phyloP scores from a whole-genome alignment of 2,888 invertebrate species.

The Amphipyra berbera region DNA sequence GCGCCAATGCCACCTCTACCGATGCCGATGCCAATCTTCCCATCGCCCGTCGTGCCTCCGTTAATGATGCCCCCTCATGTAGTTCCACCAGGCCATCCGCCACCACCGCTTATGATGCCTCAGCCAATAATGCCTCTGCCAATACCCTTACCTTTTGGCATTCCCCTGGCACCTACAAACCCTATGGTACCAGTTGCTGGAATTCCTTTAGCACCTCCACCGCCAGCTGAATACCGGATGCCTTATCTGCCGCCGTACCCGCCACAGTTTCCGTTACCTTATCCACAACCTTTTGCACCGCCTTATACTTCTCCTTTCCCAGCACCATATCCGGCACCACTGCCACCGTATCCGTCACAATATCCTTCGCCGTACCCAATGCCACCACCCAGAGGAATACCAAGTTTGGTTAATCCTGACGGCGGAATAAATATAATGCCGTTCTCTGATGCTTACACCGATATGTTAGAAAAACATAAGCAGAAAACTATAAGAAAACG shows the following conservation, averaged over 20 bases:
- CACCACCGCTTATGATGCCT: conserved; percentile 25
- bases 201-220: conserved; percentile 20
- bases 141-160: conserved; percentile 58
- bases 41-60: conserved; percentile 36
- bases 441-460: conserved; percentile 80
- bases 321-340: conserved; percentile 1
- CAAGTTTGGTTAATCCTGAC: conserved; percentile 74
- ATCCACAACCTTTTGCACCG: neutral
- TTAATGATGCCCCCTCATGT: conserved; percentile 28
- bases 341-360: conserved; percentile 3
- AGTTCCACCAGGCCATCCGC: conserved; percentile 23
- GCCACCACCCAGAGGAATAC: conserved; percentile 62
- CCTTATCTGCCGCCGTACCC: conserved; percentile 4
- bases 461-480: conserved; percentile 77
- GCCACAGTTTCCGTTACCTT: neutral
- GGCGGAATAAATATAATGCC: conserved; percentile 83
- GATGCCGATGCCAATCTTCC: conserved; percentile 31
- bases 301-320: neutral
- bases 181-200: conserved; percentile 61
- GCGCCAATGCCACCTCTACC: conserved; percentile 34
- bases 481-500: conserved; percentile 73
- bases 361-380: conserved; percentile 30
- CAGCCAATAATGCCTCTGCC: conserved; percentile 44
- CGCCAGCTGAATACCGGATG: conserved; percentile 5
- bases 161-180: conserved; percentile 60